Evolutionary conservation across 2,797 vertebrate genomes (phyloP).

Genomic region (Myotis pilosus): DNA sequence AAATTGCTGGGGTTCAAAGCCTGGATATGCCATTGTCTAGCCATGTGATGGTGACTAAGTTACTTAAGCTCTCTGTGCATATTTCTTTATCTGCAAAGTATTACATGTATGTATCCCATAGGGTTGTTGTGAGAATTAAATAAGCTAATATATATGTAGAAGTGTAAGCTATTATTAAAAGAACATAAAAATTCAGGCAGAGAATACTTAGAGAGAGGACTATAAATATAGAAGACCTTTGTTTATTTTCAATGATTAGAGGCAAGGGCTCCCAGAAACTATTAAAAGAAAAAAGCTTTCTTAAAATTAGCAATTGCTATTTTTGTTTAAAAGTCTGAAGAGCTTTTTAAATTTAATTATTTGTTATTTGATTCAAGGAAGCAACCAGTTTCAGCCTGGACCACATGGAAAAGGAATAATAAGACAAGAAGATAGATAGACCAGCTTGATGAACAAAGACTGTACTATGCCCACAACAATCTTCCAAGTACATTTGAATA

Average conservation of each 20-base stretch:
- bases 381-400: background rate
- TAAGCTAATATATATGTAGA: background rate
- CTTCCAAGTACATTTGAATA: background rate
- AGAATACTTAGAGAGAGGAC: background rate
- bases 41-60: background rate
- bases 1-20: background rate
- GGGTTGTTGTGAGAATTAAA: background rate
- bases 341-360: conserved; percentile 56
- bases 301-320: background rate
- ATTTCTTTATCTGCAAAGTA: background rate
- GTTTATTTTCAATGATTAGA: background rate
- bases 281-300: background rate
- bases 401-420: background rate
- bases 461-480: background rate
- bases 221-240: background rate
- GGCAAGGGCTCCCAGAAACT: background rate
- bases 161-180: background rate
- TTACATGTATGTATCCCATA: background rate
- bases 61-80: background rate
- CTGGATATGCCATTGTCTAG: background rate
- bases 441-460: background rate
- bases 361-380: conserved; percentile 48
- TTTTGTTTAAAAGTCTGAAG: conserved; percentile 4
- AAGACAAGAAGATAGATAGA: background rate
- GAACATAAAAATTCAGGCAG: background rate